These are phyloP conservation scores for Heterohyrax brucei DNA, from an alignment of 2,797 vertebrate genomes.

Conservation along the genomic window DNA sequence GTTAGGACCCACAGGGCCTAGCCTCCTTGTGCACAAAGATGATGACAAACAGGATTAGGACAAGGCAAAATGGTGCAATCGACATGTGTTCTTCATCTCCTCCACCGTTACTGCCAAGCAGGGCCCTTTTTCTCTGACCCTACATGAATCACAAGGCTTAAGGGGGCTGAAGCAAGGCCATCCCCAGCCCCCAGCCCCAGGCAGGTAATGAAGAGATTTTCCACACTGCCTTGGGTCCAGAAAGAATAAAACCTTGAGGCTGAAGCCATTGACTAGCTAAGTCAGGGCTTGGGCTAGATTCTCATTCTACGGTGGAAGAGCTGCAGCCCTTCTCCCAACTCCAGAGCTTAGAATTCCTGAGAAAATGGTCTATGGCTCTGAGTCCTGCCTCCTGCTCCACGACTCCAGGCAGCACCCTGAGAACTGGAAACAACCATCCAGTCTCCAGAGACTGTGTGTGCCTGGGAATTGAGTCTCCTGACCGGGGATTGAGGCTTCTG, in stretches of 20 bases:
- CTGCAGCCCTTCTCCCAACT: not conserved
- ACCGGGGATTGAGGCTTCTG: not conserved
- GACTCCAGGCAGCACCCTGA: not conserved
- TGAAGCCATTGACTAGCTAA: not conserved
- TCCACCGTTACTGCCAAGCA: not conserved
- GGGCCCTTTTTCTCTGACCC: not conserved
- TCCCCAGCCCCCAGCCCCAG: not conserved
- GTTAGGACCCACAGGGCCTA: not conserved
- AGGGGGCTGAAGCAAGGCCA: not conserved
- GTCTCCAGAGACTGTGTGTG: not conserved
- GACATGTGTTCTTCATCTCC: not conserved
- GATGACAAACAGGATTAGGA: not conserved
- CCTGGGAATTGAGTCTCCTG: not conserved
- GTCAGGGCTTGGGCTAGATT: not conserved
- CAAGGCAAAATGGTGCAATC: not conserved
- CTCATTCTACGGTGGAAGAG: not conserved
- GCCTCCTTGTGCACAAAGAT: not conserved
- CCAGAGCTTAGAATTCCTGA: not conserved
- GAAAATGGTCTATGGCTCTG: not conserved
- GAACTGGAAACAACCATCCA: not conserved
- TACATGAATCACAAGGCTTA: not conserved
- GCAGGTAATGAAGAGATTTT: not conserved
- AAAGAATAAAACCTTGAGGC: constrained; percentile 18
- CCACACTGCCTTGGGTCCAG: not conserved
- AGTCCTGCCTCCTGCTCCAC: not conserved